Base-by-base conservation (phyloP, 1,140 invertebrate species). In the Anthonomus grandis region DNA sequence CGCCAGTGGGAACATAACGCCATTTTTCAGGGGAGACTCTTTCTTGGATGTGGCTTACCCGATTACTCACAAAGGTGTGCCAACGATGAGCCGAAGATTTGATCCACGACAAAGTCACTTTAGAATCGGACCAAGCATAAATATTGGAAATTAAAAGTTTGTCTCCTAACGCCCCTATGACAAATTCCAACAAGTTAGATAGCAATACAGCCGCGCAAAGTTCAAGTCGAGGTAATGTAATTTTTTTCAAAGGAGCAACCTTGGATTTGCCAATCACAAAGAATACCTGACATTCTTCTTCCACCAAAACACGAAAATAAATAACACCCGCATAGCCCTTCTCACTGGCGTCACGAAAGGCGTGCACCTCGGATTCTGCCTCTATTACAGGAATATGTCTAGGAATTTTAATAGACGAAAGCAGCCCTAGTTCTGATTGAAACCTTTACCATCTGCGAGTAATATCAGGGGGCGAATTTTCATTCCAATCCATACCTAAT, bases 31-130 rank as follows among this genome's bases (percentile, higher is more conserved):
- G 19, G 12, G 15, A 13, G 19, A 38, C 37, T 45, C 27, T 19
- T 45, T 22, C 10, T 47, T 55, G 53, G 12, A 55, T 57, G 15
- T 57, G 18, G 22, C 19, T 8, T 23, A 48, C 34, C 6, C 45
- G 13, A 36, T 56, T 56, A 4, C 4, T 22, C 12, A 48, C 54
- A 19, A 56, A 56, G 8, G 36, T 48, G 25, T 70, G 64, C 57
- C 67, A 67, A 4, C 53, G 49, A 13, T 4, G n/a, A 1, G 67
- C 51, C 9, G 41, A n/a, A 12, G 57, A 56, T 4, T 41, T 22
- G 2, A 74, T 50, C 71, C 73, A 72, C 4, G 34, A 15, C 0
- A 74, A 39, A 8, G 59, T 62, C 8, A 67, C 60, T 13, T 39
- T 18, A 1, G 38, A 57, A 46, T 66, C 62, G 0, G 60, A 37